Conservation (phyloP, 1,140 invertebrate genomes). For the Sminthurinus signatus region DNA sequence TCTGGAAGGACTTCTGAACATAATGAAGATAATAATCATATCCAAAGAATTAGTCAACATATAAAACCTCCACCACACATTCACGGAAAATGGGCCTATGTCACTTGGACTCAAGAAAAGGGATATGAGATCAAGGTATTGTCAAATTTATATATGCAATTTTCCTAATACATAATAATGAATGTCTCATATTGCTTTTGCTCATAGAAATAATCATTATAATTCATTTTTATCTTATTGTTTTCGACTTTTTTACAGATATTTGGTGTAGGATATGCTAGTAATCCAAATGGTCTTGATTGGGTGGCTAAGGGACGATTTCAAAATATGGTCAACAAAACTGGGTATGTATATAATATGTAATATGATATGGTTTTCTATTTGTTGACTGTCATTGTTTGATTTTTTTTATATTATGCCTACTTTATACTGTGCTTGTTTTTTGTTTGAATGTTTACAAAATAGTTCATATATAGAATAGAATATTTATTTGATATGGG, state of each 20-base stretch:
- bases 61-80: conserved; percentile 31
- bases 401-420: too few relatives aligned
- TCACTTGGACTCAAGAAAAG: conserved; percentile 36
- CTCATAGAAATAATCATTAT: background rate
- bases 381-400: too few relatives aligned
- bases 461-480: too few relatives aligned
- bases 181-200: background rate
- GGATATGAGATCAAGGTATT: conserved; percentile 40
- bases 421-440: too few relatives aligned
- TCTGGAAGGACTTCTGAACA: too few relatives aligned
- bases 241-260: conserved; percentile 17
- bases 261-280: conserved; percentile 16
- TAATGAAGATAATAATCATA: too few relatives aligned
- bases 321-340: conserved; percentile 39
- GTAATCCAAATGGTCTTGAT: conserved; percentile 14
- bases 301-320: conserved; percentile 39
- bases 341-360: too few relatives aligned
- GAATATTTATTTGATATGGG: too few relatives aligned
- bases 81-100: conserved; percentile 36
- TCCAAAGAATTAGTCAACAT: background rate
- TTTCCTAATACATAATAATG: background rate
- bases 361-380: too few relatives aligned
- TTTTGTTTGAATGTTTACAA: too few relatives aligned
- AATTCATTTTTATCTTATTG: background rate
- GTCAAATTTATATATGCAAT: background rate